Percentiles rank a stretch among this genome's conserved stretches.
These are phyloP conservation scores for Tribolium freemani DNA, from an alignment of 2,888 invertebrate species.

Conservation along the genomic window DNA sequence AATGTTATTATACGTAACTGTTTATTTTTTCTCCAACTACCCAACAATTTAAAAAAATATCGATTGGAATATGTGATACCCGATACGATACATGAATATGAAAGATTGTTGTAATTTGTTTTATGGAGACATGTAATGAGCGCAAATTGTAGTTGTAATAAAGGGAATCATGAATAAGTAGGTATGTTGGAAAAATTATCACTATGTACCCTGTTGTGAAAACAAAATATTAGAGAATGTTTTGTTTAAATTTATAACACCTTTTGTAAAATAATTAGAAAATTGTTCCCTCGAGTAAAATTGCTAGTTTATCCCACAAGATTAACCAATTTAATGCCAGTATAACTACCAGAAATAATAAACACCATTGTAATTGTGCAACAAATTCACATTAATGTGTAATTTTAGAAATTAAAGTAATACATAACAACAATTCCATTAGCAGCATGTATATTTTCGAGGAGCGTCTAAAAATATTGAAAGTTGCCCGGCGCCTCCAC, in stretches of 20 bases:
- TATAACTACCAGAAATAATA: constrained; percentile 19
- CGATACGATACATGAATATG: not conserved
- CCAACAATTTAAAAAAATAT: not conserved
- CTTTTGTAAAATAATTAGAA: constrained; percentile 37
- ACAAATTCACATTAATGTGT: constrained; percentile 24
- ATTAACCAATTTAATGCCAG: constrained; percentile 30
- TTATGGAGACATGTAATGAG: not conserved
- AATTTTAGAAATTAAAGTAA: constrained; percentile 19
- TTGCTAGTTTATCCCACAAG: constrained; percentile 38
- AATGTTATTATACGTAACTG: constrained; percentile 3
- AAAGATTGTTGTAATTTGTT: not conserved
- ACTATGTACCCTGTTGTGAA: not conserved
- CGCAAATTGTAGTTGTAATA: constrained; percentile 7
- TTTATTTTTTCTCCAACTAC: no score
- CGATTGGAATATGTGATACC: not conserved
- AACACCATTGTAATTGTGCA: constrained; percentile 23
- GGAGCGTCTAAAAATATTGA: not conserved
- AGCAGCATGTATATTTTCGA: not conserved
- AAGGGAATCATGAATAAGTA: constrained; percentile 11
- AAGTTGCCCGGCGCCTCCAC: constrained; percentile 2
- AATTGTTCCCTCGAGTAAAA: constrained; percentile 34
- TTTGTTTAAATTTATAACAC: constrained; percentile 26
- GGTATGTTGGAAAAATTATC: not conserved
- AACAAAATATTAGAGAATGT: constrained; percentile 30
- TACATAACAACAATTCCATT: constrained; percentile 7